These are phyloP conservation scores for Choloepus hoffmanni DNA, from an alignment of 2,113 vertebrate genomes.

Conservation along the genomic window DNA sequence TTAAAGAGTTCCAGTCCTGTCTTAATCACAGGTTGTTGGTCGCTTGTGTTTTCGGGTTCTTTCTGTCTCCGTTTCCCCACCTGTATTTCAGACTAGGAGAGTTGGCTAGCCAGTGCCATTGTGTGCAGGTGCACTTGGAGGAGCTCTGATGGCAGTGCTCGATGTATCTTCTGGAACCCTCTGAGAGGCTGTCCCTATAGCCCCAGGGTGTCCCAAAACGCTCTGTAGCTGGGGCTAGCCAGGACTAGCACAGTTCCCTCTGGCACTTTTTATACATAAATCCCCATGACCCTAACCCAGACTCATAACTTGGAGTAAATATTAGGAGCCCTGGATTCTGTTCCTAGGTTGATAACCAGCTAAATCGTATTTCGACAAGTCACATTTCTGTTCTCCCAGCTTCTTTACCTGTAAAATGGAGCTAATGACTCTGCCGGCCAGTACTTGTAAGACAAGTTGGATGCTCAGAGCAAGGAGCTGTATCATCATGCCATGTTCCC, in stretches of 20 bases:
- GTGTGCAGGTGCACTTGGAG: not conserved
- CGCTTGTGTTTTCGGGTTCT: not conserved
- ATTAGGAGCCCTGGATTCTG: slow-evolving; percentile 34
- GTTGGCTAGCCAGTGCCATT: not conserved
- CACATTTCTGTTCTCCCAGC: not conserved
- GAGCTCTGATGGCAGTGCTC: not conserved
- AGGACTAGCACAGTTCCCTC: not conserved
- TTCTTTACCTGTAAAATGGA: slow-evolving; percentile 52
- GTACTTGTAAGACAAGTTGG: slow-evolving; percentile 22
- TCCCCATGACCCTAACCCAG: not conserved
- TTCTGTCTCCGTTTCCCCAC: not conserved
- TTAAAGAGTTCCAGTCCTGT: not conserved
- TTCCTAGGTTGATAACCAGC: slow-evolving; percentile 48
- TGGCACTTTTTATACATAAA: not conserved
- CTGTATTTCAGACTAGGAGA: not conserved
- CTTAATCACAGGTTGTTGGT: not conserved
- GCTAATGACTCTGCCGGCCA: slow-evolving; percentile 26
- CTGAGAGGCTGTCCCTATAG: not conserved
- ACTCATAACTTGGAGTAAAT: slow-evolving; percentile 53
- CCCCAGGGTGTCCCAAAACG: not conserved
- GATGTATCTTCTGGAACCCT: not conserved
- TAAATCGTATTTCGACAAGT: slow-evolving; percentile 55
- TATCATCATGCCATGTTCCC: not conserved
- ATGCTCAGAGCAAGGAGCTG: slow-evolving; percentile 40
- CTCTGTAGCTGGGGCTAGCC: not conserved